Conservation (phyloP, 2,888 invertebrate species). For the Caenorhabditis imperialis region DNA sequence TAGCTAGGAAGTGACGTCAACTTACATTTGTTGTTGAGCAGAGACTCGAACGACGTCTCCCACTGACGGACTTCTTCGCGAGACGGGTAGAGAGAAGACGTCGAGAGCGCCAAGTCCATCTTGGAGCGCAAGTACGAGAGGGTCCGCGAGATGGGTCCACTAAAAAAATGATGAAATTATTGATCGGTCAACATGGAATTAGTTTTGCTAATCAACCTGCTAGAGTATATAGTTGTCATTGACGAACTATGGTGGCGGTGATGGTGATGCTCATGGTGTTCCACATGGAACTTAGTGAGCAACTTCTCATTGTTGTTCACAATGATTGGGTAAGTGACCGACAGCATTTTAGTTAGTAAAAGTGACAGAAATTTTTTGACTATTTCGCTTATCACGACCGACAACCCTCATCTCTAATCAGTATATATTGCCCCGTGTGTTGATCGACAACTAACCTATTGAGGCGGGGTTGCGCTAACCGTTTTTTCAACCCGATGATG, state of each 20-base stretch:
- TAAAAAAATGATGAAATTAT: conserved; percentile 44
- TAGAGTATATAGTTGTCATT: conserved; percentile 4
- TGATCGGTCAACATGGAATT: conserved; percentile 2
- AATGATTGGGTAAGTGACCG: conserved; percentile 43
- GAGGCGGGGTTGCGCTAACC: conserved; percentile 24
- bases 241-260: neutral
- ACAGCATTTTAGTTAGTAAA: conserved; percentile 37
- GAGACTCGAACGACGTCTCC: conserved; percentile 69
- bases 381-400: conserved; percentile 20
- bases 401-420: conserved; percentile 15
- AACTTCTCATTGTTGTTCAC: conserved; percentile 30
- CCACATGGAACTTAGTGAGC: conserved; percentile 12
- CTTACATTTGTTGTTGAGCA: conserved; percentile 74
- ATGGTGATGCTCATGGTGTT: conserved; percentile 11
- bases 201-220: conserved; percentile 10
- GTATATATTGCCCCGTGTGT: conserved; percentile 18
- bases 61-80: conserved; percentile 73
- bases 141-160: conserved; percentile 73
- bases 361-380: conserved; percentile 38
- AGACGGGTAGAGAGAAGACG: conserved; percentile 69
- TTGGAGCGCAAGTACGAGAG: conserved; percentile 69
- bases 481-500: conserved; percentile 32
- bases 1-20: conserved; percentile 19
- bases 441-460: conserved; percentile 45
- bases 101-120: conserved; percentile 68